A percentile compares a stretch with the other conserved stretches of the same genome.
Evolutionary conservation across 2,113 vertebrate genomes (phyloP).

Genomic region (Perognathus longimembris): DNA sequence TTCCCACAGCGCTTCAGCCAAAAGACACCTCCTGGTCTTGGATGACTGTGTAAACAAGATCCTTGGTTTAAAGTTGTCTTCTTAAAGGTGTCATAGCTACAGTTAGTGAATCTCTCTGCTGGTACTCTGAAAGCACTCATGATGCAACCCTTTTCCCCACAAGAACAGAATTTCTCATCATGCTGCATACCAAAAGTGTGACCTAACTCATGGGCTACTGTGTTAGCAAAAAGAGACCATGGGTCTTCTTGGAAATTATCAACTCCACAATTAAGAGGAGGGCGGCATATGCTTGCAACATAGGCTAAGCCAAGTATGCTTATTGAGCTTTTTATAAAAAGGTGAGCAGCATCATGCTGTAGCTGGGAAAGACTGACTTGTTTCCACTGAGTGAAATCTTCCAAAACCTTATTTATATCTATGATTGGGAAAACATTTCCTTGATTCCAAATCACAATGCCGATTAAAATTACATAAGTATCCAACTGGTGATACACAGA

Average conservation of each 20-base stretch:
- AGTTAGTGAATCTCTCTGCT: constrained; percentile 66
- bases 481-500: constrained; percentile 67
- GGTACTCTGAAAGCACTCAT: constrained; percentile 57
- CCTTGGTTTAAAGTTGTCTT: constrained; percentile 48
- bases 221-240: constrained; percentile 69
- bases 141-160: constrained; percentile 62
- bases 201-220: constrained; percentile 75
- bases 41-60: constrained; percentile 51
- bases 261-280: constrained; percentile 65
- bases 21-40: neutral
- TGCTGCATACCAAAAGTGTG: constrained; percentile 76
- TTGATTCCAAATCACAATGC: constrained; percentile 75
- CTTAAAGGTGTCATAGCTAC: constrained; percentile 61
- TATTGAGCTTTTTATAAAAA: constrained; percentile 75
- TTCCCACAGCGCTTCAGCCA: constrained; percentile 67
- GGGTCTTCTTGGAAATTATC: constrained; percentile 62
- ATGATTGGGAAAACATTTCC: constrained; percentile 60
- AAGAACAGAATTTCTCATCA: constrained; percentile 65
- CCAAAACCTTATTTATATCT: constrained; percentile 55
- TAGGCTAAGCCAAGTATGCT: constrained; percentile 67
- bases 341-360: constrained; percentile 71
- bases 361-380: constrained; percentile 58
- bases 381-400: constrained; percentile 74
- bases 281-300: constrained; percentile 66
- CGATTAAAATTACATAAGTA: constrained; percentile 67